These are phyloP conservation scores for Leptonema lineaticorne DNA, from an alignment of 1,140 invertebrate species.

Conservation along the genomic window DNA sequence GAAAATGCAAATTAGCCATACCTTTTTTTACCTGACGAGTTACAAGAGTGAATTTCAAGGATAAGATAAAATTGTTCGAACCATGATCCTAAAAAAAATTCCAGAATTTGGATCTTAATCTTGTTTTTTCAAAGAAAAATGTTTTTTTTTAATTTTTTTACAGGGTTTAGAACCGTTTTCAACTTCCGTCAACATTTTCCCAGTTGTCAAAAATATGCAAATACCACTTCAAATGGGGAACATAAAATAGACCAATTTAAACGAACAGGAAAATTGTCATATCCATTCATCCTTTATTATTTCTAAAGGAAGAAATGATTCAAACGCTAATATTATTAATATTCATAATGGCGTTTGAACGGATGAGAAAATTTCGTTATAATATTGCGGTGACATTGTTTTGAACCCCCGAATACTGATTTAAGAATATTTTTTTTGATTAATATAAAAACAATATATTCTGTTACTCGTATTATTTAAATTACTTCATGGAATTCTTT, in stretches of 20 bases:
- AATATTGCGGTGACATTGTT: neutral
- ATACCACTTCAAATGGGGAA: neutral
- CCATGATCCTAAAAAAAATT: too few species aligned
- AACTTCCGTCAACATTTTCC: constrained; percentile 2
- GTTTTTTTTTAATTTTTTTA: neutral
- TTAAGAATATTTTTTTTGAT: too few species aligned
- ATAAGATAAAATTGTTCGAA: too few species aligned
- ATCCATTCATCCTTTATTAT: neutral
- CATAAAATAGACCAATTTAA: constrained; percentile 16
- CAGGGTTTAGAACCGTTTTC: neutral
- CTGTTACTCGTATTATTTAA: too few species aligned
- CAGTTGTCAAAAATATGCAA: neutral
- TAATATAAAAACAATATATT: too few species aligned
- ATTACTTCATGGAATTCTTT: too few species aligned
- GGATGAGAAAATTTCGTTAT: neutral
- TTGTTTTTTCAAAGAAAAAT: neutral
- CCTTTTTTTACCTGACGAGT: too few species aligned
- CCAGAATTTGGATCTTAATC: neutral
- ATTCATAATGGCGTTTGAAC: neutral
- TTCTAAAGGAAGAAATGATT: constrained; percentile 3
- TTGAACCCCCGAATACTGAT: too few species aligned
- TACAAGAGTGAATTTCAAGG: too few species aligned
- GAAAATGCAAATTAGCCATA: too few species aligned
- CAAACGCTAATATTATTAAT: neutral
- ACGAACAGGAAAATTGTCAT: constrained; percentile 15